These are phyloP conservation scores for Muschampia plurimacula DNA, from an alignment of 2,888 invertebrate species.

Conservation along the genomic window DNA sequence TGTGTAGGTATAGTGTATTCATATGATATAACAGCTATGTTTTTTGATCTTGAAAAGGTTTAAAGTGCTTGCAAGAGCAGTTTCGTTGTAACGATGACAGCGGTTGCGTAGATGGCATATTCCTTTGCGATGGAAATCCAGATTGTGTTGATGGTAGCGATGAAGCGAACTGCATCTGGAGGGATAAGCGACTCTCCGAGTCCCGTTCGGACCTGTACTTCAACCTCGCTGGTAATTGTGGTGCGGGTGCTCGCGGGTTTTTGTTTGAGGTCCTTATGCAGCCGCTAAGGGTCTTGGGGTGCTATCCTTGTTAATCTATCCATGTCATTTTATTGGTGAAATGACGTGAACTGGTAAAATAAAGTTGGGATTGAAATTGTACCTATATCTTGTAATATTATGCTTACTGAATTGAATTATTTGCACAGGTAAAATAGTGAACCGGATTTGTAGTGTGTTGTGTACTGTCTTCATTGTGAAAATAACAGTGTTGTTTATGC, in stretches of 20 bases:
- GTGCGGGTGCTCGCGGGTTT: conserved; percentile 64
- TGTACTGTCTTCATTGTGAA: conserved; percentile 11
- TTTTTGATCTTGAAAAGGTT: conserved; percentile 62
- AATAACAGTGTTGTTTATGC: conserved; percentile 9
- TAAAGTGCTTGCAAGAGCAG: conserved; percentile 71
- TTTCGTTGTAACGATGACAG: conserved; percentile 85
- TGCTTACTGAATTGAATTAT: not conserved
- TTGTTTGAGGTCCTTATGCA: conserved; percentile 49
- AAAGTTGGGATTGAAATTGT: conserved; percentile 14
- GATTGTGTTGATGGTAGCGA: conserved; percentile 89
- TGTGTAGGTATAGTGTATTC: not conserved
- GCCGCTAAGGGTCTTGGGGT: conserved; percentile 37
- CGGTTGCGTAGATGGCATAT: conserved; percentile 85
- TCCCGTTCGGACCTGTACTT: conserved; percentile 35
- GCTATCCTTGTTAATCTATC: conserved; percentile 5
- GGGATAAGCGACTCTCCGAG: conserved; percentile 68
- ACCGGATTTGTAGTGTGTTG: conserved; percentile 9
- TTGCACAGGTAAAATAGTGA: conserved; percentile 5
- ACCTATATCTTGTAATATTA: not conserved
- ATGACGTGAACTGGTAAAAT: conserved; percentile 3
- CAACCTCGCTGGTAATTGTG: conserved; percentile 57
- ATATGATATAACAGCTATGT: conserved; percentile 41
- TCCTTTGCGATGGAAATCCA: conserved; percentile 85
- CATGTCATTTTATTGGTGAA: conserved; percentile 4
- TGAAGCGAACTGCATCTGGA: conserved; percentile 85